Percentiles rank a stretch among this genome's conserved stretches.
Conservation (phyloP, 2,888 invertebrate species). For the Macrophya annulata region DNA sequence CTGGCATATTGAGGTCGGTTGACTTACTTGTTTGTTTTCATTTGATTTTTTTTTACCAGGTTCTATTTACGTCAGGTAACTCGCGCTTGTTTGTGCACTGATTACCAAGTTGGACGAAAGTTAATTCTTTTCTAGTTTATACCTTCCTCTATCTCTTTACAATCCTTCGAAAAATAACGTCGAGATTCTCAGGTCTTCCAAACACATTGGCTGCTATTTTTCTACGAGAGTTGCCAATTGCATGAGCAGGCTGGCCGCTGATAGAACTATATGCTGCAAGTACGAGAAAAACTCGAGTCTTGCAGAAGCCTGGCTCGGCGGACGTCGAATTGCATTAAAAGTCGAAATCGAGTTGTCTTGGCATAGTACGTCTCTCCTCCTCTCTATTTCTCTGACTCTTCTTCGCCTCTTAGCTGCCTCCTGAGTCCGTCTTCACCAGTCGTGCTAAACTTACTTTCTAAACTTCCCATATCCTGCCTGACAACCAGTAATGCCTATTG, state of each 20-base stretch:
- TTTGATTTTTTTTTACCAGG: neutral
- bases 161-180: conserved; percentile 11
- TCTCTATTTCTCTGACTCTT: conserved; percentile 62
- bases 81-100: neutral
- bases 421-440: conserved; percentile 41
- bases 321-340: conserved; percentile 52
- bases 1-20: no score
- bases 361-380: conserved; percentile 59
- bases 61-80: neutral
- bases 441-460: conserved; percentile 72
- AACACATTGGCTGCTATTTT: conserved; percentile 27
- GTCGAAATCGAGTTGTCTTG: conserved; percentile 59
- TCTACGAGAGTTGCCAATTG: conserved; percentile 27
- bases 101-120: conserved; percentile 11
- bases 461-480: conserved; percentile 71
- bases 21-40: neutral
- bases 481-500: conserved; percentile 41
- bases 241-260: neutral
- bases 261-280: neutral
- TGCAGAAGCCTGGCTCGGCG: conserved; percentile 30
- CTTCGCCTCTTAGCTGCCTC: conserved; percentile 58
- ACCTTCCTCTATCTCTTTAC: neutral
- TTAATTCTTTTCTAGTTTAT: conserved; percentile 27
- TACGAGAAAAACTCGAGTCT: conserved; percentile 38
- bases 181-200: conserved; percentile 8